Evolutionary conservation across 2,888 invertebrate genomes (phyloP).

Genomic region (Mycalesis mineus): DNA sequence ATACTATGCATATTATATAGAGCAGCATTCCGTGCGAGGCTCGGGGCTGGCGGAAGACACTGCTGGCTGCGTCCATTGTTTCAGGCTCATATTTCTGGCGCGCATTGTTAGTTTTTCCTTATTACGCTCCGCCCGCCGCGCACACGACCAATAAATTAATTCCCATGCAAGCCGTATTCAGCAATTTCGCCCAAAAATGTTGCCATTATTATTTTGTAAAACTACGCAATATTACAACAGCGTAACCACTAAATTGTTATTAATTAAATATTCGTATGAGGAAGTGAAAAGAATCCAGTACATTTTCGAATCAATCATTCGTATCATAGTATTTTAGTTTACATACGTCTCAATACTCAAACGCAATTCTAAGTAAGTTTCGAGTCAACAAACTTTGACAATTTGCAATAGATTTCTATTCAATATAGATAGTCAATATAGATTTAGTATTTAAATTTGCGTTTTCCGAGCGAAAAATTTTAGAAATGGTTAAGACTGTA

Average conservation of each 20-base stretch:
- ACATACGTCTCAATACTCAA: too few relatives aligned
- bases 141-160: slow-evolving; percentile 33
- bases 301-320: too few relatives aligned
- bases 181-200: slow-evolving; percentile 28
- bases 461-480: too few relatives aligned
- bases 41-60: slow-evolving; percentile 5
- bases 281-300: not conserved
- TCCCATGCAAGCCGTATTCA: slow-evolving; percentile 24
- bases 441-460: too few relatives aligned
- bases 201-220: slow-evolving; percentile 26
- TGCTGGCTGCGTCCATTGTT: slow-evolving; percentile 28
- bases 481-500: too few relatives aligned
- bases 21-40: too few relatives aligned
- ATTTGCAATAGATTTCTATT: too few relatives aligned
- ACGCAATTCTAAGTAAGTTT: too few relatives aligned
- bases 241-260: not conserved
- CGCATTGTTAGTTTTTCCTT: slow-evolving; percentile 34
- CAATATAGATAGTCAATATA: too few relatives aligned
- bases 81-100: slow-evolving; percentile 29
- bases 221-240: slow-evolving; percentile 17
- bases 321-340: too few relatives aligned
- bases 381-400: too few relatives aligned
- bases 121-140: slow-evolving; percentile 26
- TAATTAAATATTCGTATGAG: not conserved
- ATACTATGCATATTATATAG: too few relatives aligned